phyloP scores from a whole-genome alignment of 1,140 invertebrate genomes.

The Sarcophaga bullata region DNA sequence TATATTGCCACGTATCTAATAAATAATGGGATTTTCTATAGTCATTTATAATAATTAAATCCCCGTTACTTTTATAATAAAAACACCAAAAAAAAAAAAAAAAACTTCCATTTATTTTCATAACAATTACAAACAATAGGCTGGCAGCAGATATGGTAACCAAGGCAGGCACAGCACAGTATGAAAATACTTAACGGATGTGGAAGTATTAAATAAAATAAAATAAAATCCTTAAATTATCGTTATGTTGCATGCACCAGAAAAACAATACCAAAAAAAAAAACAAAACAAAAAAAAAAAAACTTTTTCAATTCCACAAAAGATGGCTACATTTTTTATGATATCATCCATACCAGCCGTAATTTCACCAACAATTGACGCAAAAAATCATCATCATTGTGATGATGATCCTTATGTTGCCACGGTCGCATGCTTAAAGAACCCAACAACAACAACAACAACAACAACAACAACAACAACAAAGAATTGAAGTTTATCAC shows the following conservation, averaged over 20 bases:
- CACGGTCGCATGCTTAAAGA: not conserved
- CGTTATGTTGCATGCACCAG: not conserved
- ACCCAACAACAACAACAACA: no score
- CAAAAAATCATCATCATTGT: not conserved
- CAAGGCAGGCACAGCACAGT: no score
- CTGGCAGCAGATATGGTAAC: no score
- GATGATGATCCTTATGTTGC: not conserved
- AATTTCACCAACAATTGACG: not conserved
- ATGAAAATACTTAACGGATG: not conserved
- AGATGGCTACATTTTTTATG: not conserved
- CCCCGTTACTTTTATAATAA: no score
- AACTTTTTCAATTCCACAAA: not conserved
- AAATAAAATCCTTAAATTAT: conserved; percentile 10
- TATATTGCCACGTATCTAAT: no score
- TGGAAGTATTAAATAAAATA: not conserved
- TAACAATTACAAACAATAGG: not conserved
- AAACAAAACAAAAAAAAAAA: not conserved
- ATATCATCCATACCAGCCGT: no score
- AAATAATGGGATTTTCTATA: no score
- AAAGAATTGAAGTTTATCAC: not conserved
- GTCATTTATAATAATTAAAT: no score
- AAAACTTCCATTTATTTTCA: not conserved
- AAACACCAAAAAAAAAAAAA: no score
- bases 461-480: no score
- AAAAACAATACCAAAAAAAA: not conserved